A percentile compares a stretch with the other conserved stretches of the same genome.
Evolutionary conservation across 1,140 invertebrate species (phyloP).

Genomic region (Subanguina moxae): DNA sequence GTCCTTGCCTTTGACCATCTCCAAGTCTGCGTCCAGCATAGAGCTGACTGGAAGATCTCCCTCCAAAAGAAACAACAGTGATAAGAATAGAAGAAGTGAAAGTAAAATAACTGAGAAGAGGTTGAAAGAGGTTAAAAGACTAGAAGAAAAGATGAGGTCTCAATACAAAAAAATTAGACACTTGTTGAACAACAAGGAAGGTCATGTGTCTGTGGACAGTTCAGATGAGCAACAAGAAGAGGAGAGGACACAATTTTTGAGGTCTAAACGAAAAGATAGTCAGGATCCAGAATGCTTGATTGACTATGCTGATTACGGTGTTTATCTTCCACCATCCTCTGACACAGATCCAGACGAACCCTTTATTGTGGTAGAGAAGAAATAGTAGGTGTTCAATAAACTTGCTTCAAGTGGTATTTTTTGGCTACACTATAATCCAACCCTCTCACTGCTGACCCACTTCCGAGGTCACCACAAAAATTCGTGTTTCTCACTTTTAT

Average conservation of each 20-base stretch:
- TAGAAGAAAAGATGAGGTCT: neutral
- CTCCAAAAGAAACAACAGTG: neutral
- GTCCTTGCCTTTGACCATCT: neutral
- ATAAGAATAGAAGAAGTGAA: neutral
- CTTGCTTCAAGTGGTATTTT: too few species aligned
- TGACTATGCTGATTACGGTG: constrained; percentile 25
- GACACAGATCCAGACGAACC: constrained; percentile 38
- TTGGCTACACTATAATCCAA: too few species aligned
- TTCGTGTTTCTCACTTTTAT: too few species aligned
- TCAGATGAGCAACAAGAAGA: neutral
- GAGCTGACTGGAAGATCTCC: neutral
- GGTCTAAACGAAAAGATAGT: constrained; percentile 13
- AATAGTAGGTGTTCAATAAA: constrained; percentile 8
- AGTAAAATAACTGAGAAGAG: too few species aligned
- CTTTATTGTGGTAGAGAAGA: constrained; percentile 21
- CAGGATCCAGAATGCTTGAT: too few species aligned
- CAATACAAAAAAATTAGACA: constrained; percentile 9
- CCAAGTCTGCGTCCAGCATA: neutral
- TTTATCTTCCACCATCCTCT: constrained; percentile 32
- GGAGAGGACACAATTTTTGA: constrained; percentile 11
- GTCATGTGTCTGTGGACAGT: constrained; percentile 3
- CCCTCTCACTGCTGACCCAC: too few species aligned
- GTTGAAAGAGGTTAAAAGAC: neutral
- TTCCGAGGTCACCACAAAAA: too few species aligned
- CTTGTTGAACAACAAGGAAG: neutral